Conservation (phyloP, 2,797 vertebrate genomes). For the Anguilla pacifica region DNA sequence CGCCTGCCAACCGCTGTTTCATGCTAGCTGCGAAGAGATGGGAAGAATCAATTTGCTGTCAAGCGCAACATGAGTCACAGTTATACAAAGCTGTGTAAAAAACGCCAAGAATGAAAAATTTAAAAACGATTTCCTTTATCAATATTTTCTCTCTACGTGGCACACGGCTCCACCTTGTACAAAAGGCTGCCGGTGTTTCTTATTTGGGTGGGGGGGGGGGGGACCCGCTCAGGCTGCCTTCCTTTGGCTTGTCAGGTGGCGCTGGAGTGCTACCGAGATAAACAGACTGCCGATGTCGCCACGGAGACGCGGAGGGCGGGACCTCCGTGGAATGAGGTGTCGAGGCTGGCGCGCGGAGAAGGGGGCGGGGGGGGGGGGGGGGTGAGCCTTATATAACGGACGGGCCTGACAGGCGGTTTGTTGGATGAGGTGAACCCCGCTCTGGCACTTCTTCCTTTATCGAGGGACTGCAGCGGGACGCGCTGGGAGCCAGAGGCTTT, state of each 20-base stretch:
- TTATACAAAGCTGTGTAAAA: background rate
- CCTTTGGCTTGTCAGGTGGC: slow-evolving; percentile 41
- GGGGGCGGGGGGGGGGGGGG: slow-evolving; percentile 31
- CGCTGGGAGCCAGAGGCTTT: background rate
- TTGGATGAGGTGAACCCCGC: background rate
- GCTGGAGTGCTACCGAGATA: slow-evolving; percentile 45
- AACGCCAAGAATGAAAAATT: background rate
- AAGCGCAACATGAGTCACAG: background rate
- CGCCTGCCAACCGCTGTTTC: background rate
- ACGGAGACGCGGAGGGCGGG: slow-evolving; percentile 45
- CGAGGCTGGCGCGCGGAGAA: slow-evolving; percentile 59
- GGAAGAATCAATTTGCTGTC: slow-evolving; percentile 12
- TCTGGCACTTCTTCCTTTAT: background rate
- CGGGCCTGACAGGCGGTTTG: background rate
- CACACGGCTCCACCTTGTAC: background rate
- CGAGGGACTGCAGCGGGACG: background rate
- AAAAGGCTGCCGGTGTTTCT: slow-evolving; percentile 16
- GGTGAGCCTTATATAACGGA: slow-evolving; percentile 30
- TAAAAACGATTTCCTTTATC: background rate
- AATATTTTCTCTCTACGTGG: slow-evolving; percentile 10
- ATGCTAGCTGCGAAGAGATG: background rate
- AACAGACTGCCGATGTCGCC: slow-evolving; percentile 33
- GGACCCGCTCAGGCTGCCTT: slow-evolving; percentile 47
- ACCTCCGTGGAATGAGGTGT: slow-evolving; percentile 56
- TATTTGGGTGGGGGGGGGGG: slow-evolving; percentile 15